Evolutionary conservation across 1,140 invertebrate species (phyloP).

Genomic region (Episyrphus balteatus): DNA sequence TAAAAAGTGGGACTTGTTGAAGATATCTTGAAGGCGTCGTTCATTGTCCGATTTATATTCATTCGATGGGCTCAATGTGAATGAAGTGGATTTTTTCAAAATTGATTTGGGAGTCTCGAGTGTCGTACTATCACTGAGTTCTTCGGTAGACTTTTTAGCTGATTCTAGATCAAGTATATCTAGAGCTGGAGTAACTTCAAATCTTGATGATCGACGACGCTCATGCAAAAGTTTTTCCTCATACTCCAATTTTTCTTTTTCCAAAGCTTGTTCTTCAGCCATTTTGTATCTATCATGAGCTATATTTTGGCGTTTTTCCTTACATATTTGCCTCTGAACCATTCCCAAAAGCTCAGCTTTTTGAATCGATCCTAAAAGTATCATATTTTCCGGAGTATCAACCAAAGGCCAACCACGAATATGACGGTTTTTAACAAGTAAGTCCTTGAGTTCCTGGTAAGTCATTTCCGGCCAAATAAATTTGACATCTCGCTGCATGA

Average conservation of each 20-base stretch:
- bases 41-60: slow-evolving; percentile 55
- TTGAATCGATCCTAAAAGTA: slow-evolving; percentile 86
- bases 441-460: slow-evolving; percentile 72
- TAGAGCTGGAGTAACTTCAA: slow-evolving; percentile 52
- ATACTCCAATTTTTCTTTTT: slow-evolving; percentile 33
- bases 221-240: slow-evolving; percentile 33
- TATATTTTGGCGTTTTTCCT: slow-evolving; percentile 67
- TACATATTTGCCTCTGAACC: slow-evolving; percentile 76
- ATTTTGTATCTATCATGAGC: slow-evolving; percentile 45
- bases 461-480: slow-evolving; percentile 86
- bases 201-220: slow-evolving; percentile 45
- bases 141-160: slow-evolving; percentile 26
- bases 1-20: slow-evolving; percentile 70
- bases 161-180: slow-evolving; percentile 44
- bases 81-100: slow-evolving; percentile 84
- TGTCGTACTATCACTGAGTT: slow-evolving; percentile 40
- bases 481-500: slow-evolving; percentile 86
- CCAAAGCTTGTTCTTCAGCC: slow-evolving; percentile 40
- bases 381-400: slow-evolving; percentile 85
- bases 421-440: slow-evolving; percentile 54
- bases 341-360: slow-evolving; percentile 79
- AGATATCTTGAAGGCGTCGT: slow-evolving; percentile 81
- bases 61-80: slow-evolving; percentile 60
- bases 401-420: slow-evolving; percentile 81
- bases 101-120: slow-evolving; percentile 70